Conservation (phyloP, 1,140 invertebrate genomes). For the Drosophila mayri region DNA sequence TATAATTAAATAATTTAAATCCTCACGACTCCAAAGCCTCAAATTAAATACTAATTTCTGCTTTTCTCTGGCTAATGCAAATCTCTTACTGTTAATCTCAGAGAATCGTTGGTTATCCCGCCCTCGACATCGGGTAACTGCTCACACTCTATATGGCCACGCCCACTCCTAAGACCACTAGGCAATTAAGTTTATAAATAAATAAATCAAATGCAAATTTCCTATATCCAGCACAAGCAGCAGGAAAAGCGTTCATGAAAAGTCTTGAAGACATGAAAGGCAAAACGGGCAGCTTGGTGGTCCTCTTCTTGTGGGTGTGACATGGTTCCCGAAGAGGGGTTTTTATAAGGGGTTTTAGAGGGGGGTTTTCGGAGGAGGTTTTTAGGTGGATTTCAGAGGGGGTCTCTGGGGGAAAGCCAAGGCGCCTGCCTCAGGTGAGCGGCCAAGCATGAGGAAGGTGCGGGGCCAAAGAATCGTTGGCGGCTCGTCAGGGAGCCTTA, state of each 20-base stretch:
- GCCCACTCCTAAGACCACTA: not conserved
- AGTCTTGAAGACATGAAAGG: slow-evolving; percentile 41
- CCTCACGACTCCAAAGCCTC: not conserved
- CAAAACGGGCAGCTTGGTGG: slow-evolving; percentile 15
- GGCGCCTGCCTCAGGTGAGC: slow-evolving; percentile 68
- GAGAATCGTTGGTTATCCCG: slow-evolving; percentile 1
- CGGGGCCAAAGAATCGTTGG: slow-evolving; percentile 30
- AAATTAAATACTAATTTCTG: not conserved
- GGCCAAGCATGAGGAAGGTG: slow-evolving; percentile 60
- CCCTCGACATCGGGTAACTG: slow-evolving; percentile 7
- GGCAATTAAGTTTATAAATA: slow-evolving; percentile 80
- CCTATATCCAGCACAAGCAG: slow-evolving; percentile 6
- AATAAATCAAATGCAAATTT: slow-evolving; percentile 72
- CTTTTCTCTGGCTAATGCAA: not conserved
- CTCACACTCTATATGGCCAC: slow-evolving; percentile 23
- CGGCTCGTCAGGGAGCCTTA: slow-evolving; percentile 70
- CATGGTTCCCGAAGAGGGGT: slow-evolving; percentile 22
- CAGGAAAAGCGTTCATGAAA: slow-evolving; percentile 17
- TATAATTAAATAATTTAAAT: not conserved
- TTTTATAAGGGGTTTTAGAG: not conserved
- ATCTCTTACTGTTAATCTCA: slow-evolving; percentile 14
- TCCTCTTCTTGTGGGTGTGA: slow-evolving; percentile 68
- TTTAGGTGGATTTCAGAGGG: too few relatives aligned
- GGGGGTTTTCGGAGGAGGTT: too few relatives aligned
- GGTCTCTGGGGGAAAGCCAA: not conserved